Percentiles rank a stretch among this genome's conserved stretches.
phyloP scores from a whole-genome alignment of 2,113 vertebrate genomes.

The Rhinopomastus cyanomelas region DNA sequence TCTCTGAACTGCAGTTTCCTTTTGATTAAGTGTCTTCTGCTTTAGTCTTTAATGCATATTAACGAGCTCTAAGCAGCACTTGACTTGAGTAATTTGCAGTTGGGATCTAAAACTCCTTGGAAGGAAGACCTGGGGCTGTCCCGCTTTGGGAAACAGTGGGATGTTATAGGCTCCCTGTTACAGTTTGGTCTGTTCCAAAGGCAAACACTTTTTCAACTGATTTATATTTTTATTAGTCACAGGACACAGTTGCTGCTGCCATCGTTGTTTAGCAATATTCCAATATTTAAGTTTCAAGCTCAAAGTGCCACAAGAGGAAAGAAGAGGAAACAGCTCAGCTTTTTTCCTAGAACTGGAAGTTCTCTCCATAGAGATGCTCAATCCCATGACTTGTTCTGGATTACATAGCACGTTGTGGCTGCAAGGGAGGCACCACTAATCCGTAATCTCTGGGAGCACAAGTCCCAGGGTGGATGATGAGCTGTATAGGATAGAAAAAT shows the following conservation, averaged over 20 bases:
- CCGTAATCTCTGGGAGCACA: background rate
- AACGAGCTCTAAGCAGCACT: conserved; percentile 44
- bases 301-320: background rate
- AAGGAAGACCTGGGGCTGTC: background rate
- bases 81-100: conserved; percentile 40
- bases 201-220: background rate
- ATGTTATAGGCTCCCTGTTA: background rate
- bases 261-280: background rate
- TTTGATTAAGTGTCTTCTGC: conserved; percentile 59
- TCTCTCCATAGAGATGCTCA: background rate
- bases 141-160: background rate
- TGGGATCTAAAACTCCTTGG: conserved; percentile 9
- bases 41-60: conserved; percentile 41
- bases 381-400: background rate
- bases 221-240: conserved; percentile 20
- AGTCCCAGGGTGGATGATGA: rapidly evolving
- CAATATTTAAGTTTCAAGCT: background rate
- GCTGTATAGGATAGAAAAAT: background rate
- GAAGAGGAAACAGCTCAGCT: background rate
- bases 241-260: background rate
- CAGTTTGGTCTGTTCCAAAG: conserved; percentile 6
- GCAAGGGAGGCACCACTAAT: background rate
- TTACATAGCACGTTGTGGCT: background rate
- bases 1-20: conserved; percentile 29
- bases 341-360: background rate